Evolutionary conservation across 1,140 invertebrate species (phyloP), one percentile per base, ranked within the genome.

Genomic region (Berghia stephanieae): DNA sequence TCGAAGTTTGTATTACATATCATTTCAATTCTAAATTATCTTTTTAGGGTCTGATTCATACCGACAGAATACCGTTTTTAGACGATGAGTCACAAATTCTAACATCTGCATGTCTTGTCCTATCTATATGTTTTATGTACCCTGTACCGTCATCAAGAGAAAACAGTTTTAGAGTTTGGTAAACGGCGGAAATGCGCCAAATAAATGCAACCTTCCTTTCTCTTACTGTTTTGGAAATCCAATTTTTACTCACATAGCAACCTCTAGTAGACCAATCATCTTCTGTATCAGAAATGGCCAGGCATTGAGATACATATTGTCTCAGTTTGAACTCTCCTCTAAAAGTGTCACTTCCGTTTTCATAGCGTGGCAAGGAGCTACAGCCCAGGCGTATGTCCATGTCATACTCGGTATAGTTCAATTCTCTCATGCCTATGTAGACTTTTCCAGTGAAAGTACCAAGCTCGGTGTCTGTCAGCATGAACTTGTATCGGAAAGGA

Each of bases 401-500:
- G 57, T 74, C 55, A 21, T 76, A 68, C 57, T 85, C 84, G 0
- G 43, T 42, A 18, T 42, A 13, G 6, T 68, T 57, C 18, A 86
- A 67, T 68, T 88, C 81, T 27, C 85, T 38, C 0, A 88, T 76
- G 27, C 81, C 84, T 2, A 87, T 43, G 52, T 80, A 79, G 1
- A 81, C 75, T 10, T 68, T 76, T 13, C 85, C 85, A 13, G 75
- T 79, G 46, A 77, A 80, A 42, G 80, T 68, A 34, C 77, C 75
- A 2, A 83, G 40, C 5, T 79, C 38, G 18, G 75, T 67, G 66
- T 79, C 80, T 43, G 75, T 68, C 3, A 86, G 46, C 63, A 81
- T 83, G 24, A 80, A 81, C 2, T 66, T 73, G 75, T 83, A 81
- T 10, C 80, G 73, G 31, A 79, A 57, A 18, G 73, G 75, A 21